Evolutionary conservation across 2,113 vertebrate genomes (phyloP).

Genomic region (Vireo altiloquus): DNA sequence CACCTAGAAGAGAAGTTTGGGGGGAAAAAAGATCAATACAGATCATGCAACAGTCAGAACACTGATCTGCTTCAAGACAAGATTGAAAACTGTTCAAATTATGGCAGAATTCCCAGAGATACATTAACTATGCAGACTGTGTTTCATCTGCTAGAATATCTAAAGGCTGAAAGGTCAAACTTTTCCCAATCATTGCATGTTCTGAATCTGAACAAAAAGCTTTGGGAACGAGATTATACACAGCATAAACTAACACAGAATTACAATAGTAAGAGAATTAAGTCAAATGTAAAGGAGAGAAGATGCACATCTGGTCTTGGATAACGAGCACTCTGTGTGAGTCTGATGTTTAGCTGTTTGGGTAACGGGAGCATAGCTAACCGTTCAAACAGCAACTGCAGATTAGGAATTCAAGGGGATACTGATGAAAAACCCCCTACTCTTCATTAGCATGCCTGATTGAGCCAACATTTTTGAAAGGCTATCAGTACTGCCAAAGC

Average conservation of each 20-base stretch:
- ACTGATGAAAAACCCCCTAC: neutral
- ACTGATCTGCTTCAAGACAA: neutral
- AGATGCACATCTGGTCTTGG: neutral
- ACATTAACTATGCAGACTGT: neutral
- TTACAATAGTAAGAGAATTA: neutral
- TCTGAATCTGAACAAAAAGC: neutral
- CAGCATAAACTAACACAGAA: neutral
- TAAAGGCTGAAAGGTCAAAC: neutral
- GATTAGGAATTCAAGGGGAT: neutral
- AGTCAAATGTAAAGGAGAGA: neutral
- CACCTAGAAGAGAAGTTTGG: constrained; percentile 70
- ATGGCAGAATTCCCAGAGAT: neutral
- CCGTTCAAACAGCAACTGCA: neutral
- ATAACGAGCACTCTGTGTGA: neutral
- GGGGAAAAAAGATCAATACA: neutral
- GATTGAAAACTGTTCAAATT: neutral
- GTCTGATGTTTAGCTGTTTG: neutral
- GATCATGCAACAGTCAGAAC: neutral
- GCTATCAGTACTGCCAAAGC: neutral
- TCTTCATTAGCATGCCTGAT: neutral
- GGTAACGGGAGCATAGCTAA: neutral
- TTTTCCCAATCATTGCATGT: neutral
- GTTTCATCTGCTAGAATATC: neutral
- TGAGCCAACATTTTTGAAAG: neutral
- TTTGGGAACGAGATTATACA: neutral